phyloP scores from a whole-genome alignment of 2,888 invertebrate genomes.

The Orthonevra nobilis region DNA sequence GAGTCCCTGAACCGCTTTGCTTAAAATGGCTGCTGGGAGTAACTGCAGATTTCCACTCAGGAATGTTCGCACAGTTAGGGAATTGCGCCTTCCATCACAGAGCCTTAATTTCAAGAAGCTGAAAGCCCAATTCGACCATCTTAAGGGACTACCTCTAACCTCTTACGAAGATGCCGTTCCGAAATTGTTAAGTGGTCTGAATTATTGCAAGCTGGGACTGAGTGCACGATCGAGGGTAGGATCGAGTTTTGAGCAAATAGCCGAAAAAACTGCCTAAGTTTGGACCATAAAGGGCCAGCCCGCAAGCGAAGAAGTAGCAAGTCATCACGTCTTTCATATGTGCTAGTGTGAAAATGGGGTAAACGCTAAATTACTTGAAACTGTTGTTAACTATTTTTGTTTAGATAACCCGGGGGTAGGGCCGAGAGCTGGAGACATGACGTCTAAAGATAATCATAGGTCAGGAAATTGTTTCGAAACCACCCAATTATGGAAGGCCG shows the following conservation, averaged over 20 bases:
- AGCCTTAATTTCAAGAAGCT: no score
- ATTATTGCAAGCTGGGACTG: constrained; percentile 18
- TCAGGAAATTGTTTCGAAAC: background rate
- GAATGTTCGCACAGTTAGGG: background rate
- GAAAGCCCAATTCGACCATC: no score
- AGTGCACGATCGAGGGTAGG: constrained; percentile 1
- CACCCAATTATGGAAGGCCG: background rate
- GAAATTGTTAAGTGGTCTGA: constrained; percentile 43
- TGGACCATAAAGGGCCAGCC: no score
- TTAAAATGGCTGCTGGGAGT: constrained; percentile 38
- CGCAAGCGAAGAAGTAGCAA: background rate
- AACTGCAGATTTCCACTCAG: background rate
- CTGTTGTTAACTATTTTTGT: constrained; percentile 28
- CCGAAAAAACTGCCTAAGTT: no score
- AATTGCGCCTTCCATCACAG: background rate
- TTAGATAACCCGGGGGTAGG: constrained; percentile 26
- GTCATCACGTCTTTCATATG: constrained; percentile 21
- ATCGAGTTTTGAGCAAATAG: background rate
- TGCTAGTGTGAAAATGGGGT: constrained; percentile 27
- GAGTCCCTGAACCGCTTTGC: constrained; percentile 34
- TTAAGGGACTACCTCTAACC: no score
- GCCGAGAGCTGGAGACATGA: background rate
- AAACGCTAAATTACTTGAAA: constrained; percentile 16
- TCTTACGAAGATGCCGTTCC: constrained; percentile 45
- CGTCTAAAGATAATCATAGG: constrained; percentile 4